Conservation (phyloP, 2,797 vertebrate species). For the Natrix natrix region DNA sequence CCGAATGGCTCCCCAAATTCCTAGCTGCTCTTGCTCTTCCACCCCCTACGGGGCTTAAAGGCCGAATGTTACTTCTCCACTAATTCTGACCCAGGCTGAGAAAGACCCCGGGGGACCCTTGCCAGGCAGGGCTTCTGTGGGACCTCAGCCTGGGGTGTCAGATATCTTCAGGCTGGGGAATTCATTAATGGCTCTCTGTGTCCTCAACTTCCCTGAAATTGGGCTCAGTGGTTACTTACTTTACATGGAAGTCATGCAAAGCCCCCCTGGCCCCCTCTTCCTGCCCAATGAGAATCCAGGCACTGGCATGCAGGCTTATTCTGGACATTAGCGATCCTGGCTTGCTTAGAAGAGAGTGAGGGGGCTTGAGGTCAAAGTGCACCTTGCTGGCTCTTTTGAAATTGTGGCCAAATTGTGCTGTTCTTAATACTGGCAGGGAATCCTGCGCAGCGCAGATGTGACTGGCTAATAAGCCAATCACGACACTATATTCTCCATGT, state of each 20-base stretch:
- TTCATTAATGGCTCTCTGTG: not conserved
- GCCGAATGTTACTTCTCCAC: not conserved
- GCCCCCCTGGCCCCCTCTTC: not conserved
- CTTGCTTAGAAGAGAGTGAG: not conserved
- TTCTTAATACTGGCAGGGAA: not conserved
- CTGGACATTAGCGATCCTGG: not conserved
- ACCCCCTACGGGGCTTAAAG: not conserved
- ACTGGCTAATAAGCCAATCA: not conserved
- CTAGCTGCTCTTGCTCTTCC: not conserved
- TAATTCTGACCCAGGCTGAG: not conserved
- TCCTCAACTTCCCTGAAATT: not conserved
- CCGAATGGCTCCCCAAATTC: not conserved
- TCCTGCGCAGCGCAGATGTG: not conserved
- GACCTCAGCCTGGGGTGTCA: not conserved
- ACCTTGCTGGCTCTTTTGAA: not conserved
- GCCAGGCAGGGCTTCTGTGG: not conserved
- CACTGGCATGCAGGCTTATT: not conserved
- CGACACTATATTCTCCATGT: not conserved
- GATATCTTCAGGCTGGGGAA: not conserved
- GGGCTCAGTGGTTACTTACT: not conserved
- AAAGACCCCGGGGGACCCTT: not conserved
- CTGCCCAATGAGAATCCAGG: not conserved
- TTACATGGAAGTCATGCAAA: not conserved
- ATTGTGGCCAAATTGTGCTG: not conserved
- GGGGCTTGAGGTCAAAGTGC: not conserved